Evolutionary conservation across 2,797 vertebrate species (phyloP), one percentile per base, ranked within the genome.

Genomic region (Acomys russatus): DNA sequence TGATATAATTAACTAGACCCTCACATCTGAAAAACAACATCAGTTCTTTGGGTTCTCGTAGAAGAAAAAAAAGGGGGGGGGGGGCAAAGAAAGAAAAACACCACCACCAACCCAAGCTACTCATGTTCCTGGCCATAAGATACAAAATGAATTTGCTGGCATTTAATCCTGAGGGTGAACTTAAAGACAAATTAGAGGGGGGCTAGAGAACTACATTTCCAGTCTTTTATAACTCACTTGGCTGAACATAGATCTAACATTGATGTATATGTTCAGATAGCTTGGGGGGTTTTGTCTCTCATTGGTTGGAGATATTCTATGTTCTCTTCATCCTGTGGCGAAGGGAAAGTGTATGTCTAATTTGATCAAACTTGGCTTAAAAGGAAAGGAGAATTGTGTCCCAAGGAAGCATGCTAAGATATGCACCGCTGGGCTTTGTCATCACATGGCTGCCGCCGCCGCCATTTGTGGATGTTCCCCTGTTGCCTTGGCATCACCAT

Each of bases 151-250:
- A 64, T 95, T 68, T 70, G 68, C 79, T 92, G 83, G 51, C 92
- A 92, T 86, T 97, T 97, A 92, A 96, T 97, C 95, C 87, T 96
- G 92, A 96, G 66, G 83, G 93, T 94, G 74, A 74, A 92, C 94
- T 88, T 28, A 25, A 97, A 96, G 95, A 93, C 93, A 95, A 97
- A 85, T 83, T 90, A 94, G 20, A 97, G 89, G 96, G 88, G 93
- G 88, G 87, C 93, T 30, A 68, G 88, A 76, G 61, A 86, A 76
- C 74, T 78, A 51, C 79, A 28, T 82, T 28, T 11, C 71, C 59
- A 95, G 78, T 91, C 96, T 96, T 83, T 95, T 38, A 35, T 90
- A 96, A 89, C 96, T 97, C 78, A 92, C 97, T 97, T 90, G 97
- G 94, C 96, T 97, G 96, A 97, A 95, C 92, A 91, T 92, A 87